Conservation (phyloP, 2,797 vertebrate species). For the Coilia nasus region DNA sequence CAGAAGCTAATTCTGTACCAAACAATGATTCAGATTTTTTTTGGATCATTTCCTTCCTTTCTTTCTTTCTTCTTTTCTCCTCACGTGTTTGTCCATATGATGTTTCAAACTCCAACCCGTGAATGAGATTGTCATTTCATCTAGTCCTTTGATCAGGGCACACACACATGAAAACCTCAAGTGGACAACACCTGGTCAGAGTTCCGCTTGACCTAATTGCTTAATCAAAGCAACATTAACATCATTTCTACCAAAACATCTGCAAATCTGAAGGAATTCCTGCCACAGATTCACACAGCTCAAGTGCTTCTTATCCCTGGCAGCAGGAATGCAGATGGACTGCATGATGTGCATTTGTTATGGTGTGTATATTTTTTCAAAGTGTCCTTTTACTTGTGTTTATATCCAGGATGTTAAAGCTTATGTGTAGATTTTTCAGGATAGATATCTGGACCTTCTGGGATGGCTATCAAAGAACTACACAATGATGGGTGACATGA, state of each 20-base stretch:
- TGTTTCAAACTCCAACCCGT: neutral
- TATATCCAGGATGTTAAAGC: constrained; percentile 74
- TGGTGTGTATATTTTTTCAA: constrained; percentile 78
- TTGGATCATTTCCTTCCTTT: constrained; percentile 24
- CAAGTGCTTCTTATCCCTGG: constrained; percentile 53
- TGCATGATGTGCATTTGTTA: constrained; percentile 78
- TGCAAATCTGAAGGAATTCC: constrained; percentile 62
- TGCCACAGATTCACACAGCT: constrained; percentile 60
- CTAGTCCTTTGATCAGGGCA: constrained; percentile 19
- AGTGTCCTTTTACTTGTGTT: constrained; percentile 78
- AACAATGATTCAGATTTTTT: constrained; percentile 42
- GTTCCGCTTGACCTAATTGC: constrained; percentile 41
- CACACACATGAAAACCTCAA: neutral
- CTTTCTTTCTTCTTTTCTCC: neutral
- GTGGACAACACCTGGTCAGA: constrained; percentile 4
- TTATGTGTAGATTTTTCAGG: constrained; percentile 81
- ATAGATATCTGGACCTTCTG: constrained; percentile 75
- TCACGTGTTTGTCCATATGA: constrained; percentile 32
- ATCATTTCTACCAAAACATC: constrained; percentile 56
- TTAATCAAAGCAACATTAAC: constrained; percentile 59
- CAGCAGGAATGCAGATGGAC: constrained; percentile 58
- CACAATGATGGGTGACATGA: constrained; percentile 53
- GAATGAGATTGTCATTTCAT: constrained; percentile 34
- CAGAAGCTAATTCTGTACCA: constrained; percentile 27
- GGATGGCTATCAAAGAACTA: constrained; percentile 72